phyloP scores from a whole-genome alignment of 2,888 invertebrate genomes.

The Xestia c-nigrum region DNA sequence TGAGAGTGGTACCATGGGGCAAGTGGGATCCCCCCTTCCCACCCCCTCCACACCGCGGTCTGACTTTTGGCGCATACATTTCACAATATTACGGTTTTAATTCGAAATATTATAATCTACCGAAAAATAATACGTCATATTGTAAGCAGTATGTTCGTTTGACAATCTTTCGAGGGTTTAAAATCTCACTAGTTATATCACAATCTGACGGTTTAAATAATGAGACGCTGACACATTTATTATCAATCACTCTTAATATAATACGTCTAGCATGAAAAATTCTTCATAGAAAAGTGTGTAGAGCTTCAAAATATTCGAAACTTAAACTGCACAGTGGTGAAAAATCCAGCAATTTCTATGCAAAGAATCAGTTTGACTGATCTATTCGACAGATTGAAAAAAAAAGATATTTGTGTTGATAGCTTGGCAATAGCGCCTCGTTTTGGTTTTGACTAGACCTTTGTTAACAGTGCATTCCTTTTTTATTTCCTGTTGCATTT shows the following conservation, averaged over 20 bases:
- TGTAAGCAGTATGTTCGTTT: too few relatives aligned
- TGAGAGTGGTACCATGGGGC: too few relatives aligned
- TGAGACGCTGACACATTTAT: too few relatives aligned
- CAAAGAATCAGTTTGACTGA: slow-evolving; percentile 39
- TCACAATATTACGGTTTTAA: too few relatives aligned
- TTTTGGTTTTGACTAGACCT: slow-evolving; percentile 28
- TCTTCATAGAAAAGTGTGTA: background rate
- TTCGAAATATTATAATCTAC: too few relatives aligned
- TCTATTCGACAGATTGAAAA: slow-evolving; percentile 30
- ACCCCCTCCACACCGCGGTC: too few relatives aligned
- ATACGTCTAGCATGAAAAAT: background rate
- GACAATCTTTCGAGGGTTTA: too few relatives aligned
- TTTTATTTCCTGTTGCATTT: slow-evolving; percentile 22
- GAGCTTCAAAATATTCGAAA: background rate
- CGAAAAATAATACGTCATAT: too few relatives aligned
- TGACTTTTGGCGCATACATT: too few relatives aligned
- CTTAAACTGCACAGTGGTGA: background rate
- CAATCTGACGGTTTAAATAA: too few relatives aligned
- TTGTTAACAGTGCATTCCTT: background rate
- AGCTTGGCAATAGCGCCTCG: slow-evolving; percentile 28
- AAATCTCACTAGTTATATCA: too few relatives aligned
- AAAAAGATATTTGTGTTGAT: slow-evolving; percentile 39
- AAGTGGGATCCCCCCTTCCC: too few relatives aligned
- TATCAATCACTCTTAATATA: background rate
- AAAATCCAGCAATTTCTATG: slow-evolving; percentile 38